Conservation (phyloP, 2,888 invertebrate species). For the Branchellion lobata region DNA sequence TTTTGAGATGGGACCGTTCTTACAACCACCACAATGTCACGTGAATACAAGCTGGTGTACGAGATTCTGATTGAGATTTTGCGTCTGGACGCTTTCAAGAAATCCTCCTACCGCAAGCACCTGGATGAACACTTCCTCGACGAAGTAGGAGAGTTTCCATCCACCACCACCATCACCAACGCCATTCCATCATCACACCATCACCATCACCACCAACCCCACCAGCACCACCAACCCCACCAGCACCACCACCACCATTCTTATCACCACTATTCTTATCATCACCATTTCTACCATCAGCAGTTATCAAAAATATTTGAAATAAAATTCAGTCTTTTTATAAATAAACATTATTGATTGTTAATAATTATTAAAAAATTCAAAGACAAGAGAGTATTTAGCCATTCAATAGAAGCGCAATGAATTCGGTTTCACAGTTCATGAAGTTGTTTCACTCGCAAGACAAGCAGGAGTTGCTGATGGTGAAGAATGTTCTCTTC, state of each 20-base stretch:
- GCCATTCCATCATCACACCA: too few relatives aligned
- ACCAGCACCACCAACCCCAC: too few relatives aligned
- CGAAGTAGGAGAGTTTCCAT: background rate
- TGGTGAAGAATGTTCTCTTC: conserved; percentile 4
- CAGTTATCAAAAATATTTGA: background rate
- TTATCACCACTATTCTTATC: too few relatives aligned
- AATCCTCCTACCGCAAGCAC: background rate
- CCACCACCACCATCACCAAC: too few relatives aligned
- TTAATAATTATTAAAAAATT: too few relatives aligned
- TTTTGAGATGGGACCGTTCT: too few relatives aligned
- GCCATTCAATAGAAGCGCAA: too few relatives aligned
- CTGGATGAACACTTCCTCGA: background rate
- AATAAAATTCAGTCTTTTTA: background rate
- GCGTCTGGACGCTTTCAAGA: background rate
- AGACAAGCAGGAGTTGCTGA: conserved; percentile 1
- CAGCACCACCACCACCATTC: too few relatives aligned
- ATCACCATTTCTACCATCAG: too few relatives aligned
- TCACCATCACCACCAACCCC: too few relatives aligned
- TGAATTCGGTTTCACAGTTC: conserved; percentile 13
- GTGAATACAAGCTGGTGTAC: background rate
- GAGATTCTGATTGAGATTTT: background rate
- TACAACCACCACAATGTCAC: background rate
- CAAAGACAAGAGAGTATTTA: too few relatives aligned
- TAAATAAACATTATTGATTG: background rate
- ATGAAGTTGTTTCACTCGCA: conserved; percentile 10